Percentiles rank a stretch among this genome's conserved stretches.
Conservation (phyloP, 2,797 vertebrate species). For the Myotis daubentonii region DNA sequence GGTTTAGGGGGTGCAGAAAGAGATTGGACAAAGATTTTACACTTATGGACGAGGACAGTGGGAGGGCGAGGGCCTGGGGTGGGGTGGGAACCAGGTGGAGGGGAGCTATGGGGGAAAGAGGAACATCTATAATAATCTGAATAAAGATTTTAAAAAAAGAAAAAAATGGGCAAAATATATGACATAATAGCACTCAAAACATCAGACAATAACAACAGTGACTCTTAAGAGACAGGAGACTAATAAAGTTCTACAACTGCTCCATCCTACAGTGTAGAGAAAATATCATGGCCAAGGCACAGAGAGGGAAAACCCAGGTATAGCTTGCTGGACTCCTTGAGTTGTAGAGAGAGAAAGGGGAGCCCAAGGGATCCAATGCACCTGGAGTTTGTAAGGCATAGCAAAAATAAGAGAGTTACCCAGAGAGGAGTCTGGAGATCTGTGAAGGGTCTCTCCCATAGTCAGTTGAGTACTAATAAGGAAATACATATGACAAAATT, state of each 20-base stretch:
- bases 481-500: not conserved
- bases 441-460: not conserved
- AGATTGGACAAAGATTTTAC: too few relatives aligned
- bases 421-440: not conserved
- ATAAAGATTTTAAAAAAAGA: too few relatives aligned
- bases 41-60: too few relatives aligned
- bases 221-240: not conserved
- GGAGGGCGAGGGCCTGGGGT: too few relatives aligned
- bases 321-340: not conserved
- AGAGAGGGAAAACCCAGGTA: not conserved
- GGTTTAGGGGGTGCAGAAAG: too few relatives aligned
- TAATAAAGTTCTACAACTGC: not conserved
- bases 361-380: not conserved
- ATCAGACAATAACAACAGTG: not conserved
- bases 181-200: not conserved
- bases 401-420: not conserved
- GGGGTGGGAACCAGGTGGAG: too few relatives aligned
- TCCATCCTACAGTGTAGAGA: not conserved
- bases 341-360: not conserved
- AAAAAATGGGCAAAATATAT: not conserved
- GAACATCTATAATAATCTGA: too few relatives aligned
- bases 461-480: not conserved
- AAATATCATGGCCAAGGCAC: not conserved
- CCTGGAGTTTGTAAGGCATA: not conserved
- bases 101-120: too few relatives aligned